Evolutionary conservation across 2,888 invertebrate genomes (phyloP).

Genomic region (Crepidodera aurea): DNA sequence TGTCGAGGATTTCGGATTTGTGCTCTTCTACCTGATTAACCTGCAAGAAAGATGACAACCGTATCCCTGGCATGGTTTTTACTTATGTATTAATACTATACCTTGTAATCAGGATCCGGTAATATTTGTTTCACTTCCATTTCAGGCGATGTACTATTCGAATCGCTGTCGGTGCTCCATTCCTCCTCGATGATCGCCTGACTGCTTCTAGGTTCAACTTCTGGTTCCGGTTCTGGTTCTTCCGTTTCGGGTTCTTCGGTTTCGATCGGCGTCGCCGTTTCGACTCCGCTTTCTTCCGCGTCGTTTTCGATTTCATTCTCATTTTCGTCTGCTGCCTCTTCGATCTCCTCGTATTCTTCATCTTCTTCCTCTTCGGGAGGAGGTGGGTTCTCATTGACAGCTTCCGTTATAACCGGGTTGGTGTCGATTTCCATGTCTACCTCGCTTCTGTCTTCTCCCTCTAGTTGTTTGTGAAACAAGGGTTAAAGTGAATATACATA

Average conservation of each 20-base stretch:
- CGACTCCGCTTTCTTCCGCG: not conserved
- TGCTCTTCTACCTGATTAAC: slow-evolving; percentile 47
- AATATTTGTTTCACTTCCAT: slow-evolving; percentile 49
- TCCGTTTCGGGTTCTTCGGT: slow-evolving; percentile 5
- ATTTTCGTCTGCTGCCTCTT: slow-evolving; percentile 14
- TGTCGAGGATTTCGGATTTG: slow-evolving; percentile 54
- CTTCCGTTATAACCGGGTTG: not conserved
- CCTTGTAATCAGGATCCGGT: slow-evolving; percentile 39
- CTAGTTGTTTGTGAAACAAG: too few species aligned
- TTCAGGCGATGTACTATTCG: slow-evolving; percentile 52
- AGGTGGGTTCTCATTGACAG: slow-evolving; percentile 33
- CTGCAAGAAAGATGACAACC: not conserved
- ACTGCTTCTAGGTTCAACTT: slow-evolving; percentile 13
- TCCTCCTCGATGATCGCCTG: slow-evolving; percentile 45
- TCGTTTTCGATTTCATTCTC: not conserved
- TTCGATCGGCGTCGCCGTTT: not conserved
- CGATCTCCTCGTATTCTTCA: slow-evolving; percentile 18
- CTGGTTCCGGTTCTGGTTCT: slow-evolving; percentile 34
- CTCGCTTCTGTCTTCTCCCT: slow-evolving; percentile 17
- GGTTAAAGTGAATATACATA: too few species aligned
- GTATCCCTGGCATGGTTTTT: too few species aligned
- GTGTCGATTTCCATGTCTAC: slow-evolving; percentile 27
- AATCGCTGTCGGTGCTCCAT: slow-evolving; percentile 54
- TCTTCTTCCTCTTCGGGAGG: slow-evolving; percentile 34
- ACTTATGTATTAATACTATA: too few species aligned